Evolutionary conservation across 2,888 invertebrate species (phyloP).

Genomic region (Acanthosepion lycidas): DNA sequence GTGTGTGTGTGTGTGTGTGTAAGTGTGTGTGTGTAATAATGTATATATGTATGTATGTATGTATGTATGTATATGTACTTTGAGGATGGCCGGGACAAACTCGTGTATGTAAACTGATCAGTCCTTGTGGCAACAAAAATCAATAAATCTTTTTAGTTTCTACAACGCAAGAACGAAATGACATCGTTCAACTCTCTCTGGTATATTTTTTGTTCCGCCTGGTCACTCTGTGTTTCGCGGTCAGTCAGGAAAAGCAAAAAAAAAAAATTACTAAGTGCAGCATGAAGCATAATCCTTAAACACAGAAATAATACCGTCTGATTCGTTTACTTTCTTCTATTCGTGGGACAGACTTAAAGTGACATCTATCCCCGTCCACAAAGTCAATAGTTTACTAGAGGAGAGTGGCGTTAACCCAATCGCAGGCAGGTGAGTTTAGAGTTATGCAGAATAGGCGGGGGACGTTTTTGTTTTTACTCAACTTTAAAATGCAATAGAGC

Average conservation of each 20-base stretch:
- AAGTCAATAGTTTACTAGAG: too few species aligned
- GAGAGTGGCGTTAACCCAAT: too few species aligned
- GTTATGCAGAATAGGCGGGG: too few species aligned
- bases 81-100: not conserved
- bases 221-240: not conserved
- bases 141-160: not conserved
- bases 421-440: too few species aligned
- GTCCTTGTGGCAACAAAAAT: not conserved
- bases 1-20: too few species aligned
- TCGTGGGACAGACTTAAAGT: not conserved
- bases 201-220: conserved; percentile 3
- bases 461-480: too few species aligned
- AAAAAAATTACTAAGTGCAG: not conserved
- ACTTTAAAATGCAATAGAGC: too few species aligned
- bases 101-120: not conserved
- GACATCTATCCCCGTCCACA: not conserved
- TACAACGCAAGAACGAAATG: not conserved
- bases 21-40: too few species aligned
- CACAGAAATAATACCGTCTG: not conserved
- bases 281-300: not conserved
- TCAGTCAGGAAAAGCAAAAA: not conserved
- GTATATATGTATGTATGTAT: not conserved
- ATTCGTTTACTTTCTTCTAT: not conserved
- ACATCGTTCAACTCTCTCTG: not conserved
- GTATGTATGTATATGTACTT: not conserved